These are phyloP conservation scores for Drosophila melanica DNA, from an alignment of 1,140 invertebrate species.

Conservation along the genomic window DNA sequence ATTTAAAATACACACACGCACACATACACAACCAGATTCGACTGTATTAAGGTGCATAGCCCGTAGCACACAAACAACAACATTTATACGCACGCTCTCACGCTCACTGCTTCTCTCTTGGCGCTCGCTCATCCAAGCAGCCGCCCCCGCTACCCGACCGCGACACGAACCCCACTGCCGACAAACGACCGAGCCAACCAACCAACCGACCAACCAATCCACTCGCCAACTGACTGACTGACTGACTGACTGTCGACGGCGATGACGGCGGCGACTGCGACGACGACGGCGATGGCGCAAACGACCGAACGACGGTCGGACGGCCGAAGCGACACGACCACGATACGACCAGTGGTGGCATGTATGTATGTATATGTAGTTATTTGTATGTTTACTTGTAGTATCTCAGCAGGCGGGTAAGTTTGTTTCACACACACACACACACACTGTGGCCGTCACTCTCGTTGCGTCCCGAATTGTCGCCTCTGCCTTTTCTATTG, in stretches of 20 bases:
- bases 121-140: conserved; percentile 47
- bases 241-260: conserved; percentile 22
- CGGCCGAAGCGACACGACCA: conserved; percentile 41
- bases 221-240: conserved; percentile 49
- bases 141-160: conserved; percentile 29
- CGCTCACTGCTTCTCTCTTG: conserved; percentile 32
- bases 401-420: conserved; percentile 61
- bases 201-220: conserved; percentile 41
- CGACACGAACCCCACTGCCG: not conserved
- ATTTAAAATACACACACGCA: conserved; percentile 17
- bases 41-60: conserved; percentile 51
- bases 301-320: conserved; percentile 44
- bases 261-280: conserved; percentile 25
- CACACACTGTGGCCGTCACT: conserved; percentile 53
- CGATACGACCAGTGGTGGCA: conserved; percentile 46
- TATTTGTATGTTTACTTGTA: conserved; percentile 66
- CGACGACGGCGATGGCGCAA: conserved; percentile 43
- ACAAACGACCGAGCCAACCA: conserved; percentile 8
- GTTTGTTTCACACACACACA: conserved; percentile 58
- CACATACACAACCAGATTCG: not conserved
- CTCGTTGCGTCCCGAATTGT: conserved; percentile 53
- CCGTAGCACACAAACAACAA: conserved; percentile 45
- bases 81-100: conserved; percentile 46
- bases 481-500: conserved; percentile 55
- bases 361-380: conserved; percentile 45